Percentiles rank a stretch among this genome's conserved stretches.
These are phyloP conservation scores for Chloromyia formosa DNA, from an alignment of 2,888 invertebrate species.

Conservation along the genomic window DNA sequence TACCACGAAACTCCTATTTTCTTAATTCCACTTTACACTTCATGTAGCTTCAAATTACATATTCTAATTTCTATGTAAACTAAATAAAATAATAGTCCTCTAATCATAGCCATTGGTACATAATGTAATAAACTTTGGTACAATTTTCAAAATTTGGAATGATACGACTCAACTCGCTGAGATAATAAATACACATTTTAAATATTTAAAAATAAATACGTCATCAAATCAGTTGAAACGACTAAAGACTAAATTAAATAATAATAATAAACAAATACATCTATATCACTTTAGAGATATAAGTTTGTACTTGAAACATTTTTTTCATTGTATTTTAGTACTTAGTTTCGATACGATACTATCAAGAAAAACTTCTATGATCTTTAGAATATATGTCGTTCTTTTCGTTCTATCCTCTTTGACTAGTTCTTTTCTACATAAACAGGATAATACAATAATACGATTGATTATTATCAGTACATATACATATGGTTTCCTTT, in stretches of 20 bases:
- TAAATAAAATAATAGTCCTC: too few species aligned
- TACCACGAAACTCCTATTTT: too few species aligned
- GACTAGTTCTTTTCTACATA: constrained; percentile 8
- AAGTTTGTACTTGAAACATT: constrained; percentile 41
- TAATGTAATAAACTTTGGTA: background rate
- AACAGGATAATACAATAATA: constrained; percentile 22
- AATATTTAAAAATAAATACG: background rate
- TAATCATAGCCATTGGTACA: too few species aligned
- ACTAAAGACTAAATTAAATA: background rate
- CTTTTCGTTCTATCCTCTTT: background rate
- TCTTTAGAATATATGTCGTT: constrained; percentile 36
- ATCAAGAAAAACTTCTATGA: constrained; percentile 11
- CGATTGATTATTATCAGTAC: constrained; percentile 25
- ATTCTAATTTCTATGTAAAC: too few species aligned
- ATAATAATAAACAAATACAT: background rate
- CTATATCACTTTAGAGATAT: constrained; percentile 34
- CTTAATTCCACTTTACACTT: too few species aligned
- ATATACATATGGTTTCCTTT: background rate
- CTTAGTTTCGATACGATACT: too few species aligned
- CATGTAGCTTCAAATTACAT: too few species aligned
- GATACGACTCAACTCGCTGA: constrained; percentile 8
- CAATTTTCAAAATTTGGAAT: constrained; percentile 13
- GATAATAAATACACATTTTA: background rate
- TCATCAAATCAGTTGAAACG: background rate
- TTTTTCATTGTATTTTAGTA: background rate